Base-by-base conservation (phyloP, 2,797 vertebrate species). In the Leucoraja ocellata region DNA sequence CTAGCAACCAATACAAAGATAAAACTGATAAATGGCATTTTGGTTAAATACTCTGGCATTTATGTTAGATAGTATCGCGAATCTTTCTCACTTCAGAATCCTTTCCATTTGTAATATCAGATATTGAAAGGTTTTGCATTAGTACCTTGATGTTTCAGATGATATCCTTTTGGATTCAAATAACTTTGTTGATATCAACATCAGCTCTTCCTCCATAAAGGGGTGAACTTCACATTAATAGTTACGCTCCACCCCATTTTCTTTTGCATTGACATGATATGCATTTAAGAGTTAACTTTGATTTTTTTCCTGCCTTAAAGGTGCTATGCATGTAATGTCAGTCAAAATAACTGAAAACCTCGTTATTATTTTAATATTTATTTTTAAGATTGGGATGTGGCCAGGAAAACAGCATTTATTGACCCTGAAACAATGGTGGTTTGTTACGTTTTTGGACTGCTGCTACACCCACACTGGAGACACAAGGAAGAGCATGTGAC, bases 1-100 rank as follows among this genome's bases (percentile, higher is more conserved):
- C 32, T 73, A 23, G 68, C 16, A 16, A 91, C 88, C 58, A n/a
- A 65, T 86, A n/a, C 58, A 28, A 63, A 86, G 84, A 68, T 68
- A 88, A 88, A 88, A 13, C 36, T 74, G 90, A 92, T 76, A 54
- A 74, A 74, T 92, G 90, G 46, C 46, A 76, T 74, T 74, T 92
- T 92, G 36, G 39, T 92, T 76, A 54, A 76, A 46, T 13, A 76
- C 39, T 4, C 18, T 92, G 36, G 32, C 68, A 54, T 74, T 91
- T 91, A 32, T 28, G 68, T 91, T 54, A 74, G 68, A 54, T 91
- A 54, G 21, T 63, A 76, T 54, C 14, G 39, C 16, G 84, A 88
- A 88, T 88, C 74, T 13, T 68, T 73, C 39, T 91, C 68, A 68
- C 36, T 65, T 91, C 68, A 28, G 68, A 74, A 11, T 9, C 36